Conservation (phyloP, 2,797 vertebrate species). For the Rhinella marina region DNA sequence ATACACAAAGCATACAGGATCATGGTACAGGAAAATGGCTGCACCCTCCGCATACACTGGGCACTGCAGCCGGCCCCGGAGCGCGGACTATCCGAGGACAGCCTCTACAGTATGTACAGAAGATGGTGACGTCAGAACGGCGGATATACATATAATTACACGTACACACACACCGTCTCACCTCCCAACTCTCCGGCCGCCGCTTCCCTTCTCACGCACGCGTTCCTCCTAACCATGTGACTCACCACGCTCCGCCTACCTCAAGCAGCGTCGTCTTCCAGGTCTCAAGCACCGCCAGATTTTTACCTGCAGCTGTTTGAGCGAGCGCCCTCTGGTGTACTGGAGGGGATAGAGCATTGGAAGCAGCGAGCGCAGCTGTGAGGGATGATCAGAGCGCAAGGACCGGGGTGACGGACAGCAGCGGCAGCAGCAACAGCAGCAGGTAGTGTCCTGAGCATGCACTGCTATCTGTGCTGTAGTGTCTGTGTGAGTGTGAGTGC, state of each 20-base stretch:
- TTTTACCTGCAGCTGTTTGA: background rate
- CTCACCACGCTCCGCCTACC: background rate
- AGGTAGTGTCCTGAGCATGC: constrained; percentile 23
- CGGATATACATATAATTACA: too few species aligned
- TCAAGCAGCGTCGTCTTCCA: background rate
- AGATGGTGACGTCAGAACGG: too few species aligned
- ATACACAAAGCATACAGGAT: too few species aligned
- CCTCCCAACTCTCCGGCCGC: background rate
- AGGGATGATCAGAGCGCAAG: constrained; percentile 24
- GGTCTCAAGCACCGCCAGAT: background rate
- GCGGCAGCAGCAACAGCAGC: too few species aligned
- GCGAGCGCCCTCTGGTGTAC: constrained; percentile 26
- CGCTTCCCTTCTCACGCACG: background rate
- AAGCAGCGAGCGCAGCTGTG: background rate
- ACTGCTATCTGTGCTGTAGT: background rate
- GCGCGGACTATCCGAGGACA: too few species aligned
- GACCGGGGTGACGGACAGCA: constrained; percentile 12
- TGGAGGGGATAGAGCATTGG: background rate
- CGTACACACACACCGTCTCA: background rate
- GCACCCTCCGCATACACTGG: too few species aligned
- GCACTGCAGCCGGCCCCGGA: too few species aligned
- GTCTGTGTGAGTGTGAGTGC: too few species aligned
- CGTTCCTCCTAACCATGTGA: background rate
- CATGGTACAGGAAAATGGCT: too few species aligned
- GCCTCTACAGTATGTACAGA: too few species aligned